Percentiles rank a stretch among this genome's conserved stretches.
Conservation (phyloP, 1,140 invertebrate genomes). For the Drosophila sp. region DNA sequence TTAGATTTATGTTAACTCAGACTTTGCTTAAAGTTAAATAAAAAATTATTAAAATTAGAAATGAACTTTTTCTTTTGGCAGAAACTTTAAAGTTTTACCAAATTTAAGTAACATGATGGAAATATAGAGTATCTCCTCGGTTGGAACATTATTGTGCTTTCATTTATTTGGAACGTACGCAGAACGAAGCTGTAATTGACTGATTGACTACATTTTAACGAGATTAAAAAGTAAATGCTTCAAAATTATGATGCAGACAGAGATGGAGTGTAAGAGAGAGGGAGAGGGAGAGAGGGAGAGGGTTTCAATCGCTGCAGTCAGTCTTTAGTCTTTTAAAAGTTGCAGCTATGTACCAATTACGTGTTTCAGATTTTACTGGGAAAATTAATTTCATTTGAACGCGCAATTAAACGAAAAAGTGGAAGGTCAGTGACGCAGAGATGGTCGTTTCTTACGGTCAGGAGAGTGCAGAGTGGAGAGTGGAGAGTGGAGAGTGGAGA, state of each 20-base stretch:
- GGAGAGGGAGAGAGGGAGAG: not conserved
- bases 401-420: constrained; percentile 73
- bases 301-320: not conserved
- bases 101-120: too few relatives aligned
- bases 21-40: too few relatives aligned
- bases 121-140: not conserved
- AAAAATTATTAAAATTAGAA: too few relatives aligned
- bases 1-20: too few relatives aligned
- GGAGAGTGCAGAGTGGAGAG: too few relatives aligned
- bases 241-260: constrained; percentile 39
- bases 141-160: not conserved
- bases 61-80: too few relatives aligned
- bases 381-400: constrained; percentile 79
- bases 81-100: too few relatives aligned
- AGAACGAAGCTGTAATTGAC: constrained; percentile 49
- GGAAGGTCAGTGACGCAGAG: constrained; percentile 42
- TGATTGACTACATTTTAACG: constrained; percentile 65
- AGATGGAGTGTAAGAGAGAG: not conserved
- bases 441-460: not conserved
- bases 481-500: too few relatives aligned
- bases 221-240: constrained; percentile 55
- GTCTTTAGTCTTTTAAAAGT: constrained; percentile 28
- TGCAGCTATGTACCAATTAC: constrained; percentile 41
- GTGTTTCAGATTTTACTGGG: constrained; percentile 47
- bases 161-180: too few relatives aligned